Evolutionary conservation across 2,113 vertebrate species (phyloP).

Genomic region (Gavia stellata): DNA sequence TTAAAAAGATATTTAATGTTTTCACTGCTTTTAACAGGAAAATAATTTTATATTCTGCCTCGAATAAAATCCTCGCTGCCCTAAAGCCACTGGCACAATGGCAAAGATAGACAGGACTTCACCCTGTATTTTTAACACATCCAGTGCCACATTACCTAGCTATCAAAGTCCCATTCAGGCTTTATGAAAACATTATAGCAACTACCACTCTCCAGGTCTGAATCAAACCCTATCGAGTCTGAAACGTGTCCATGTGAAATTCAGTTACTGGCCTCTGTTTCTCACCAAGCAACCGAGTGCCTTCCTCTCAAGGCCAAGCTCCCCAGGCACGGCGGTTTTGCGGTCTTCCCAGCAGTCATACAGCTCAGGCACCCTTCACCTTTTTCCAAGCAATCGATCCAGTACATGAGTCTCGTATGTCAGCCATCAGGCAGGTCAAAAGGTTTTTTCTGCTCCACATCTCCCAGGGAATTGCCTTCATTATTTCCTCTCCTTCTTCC

Average conservation of each 20-base stretch:
- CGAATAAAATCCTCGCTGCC: neutral
- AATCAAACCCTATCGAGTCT: neutral
- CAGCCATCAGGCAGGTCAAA: slow-evolving; percentile 1
- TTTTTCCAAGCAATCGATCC: neutral
- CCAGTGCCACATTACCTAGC: neutral
- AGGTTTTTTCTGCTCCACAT: neutral
- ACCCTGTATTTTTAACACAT: neutral
- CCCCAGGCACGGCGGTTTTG: fast-evolving
- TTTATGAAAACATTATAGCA: neutral
- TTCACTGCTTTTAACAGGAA: neutral
- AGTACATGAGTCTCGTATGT: neutral
- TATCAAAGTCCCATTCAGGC: neutral
- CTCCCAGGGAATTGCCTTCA: neutral
- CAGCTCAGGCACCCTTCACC: neutral
- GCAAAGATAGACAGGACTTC: neutral
- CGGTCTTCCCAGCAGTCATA: neutral
- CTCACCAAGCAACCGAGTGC: neutral
- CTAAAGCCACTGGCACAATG: neutral
- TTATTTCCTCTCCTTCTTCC: neutral
- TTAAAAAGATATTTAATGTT: neutral
- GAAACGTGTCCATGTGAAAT: neutral
- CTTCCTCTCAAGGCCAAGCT: neutral
- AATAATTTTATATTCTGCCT: neutral
- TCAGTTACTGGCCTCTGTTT: neutral
- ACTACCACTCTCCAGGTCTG: neutral